Base-by-base conservation (phyloP, 1,140 invertebrate species). In the Streblospio benedicti region DNA sequence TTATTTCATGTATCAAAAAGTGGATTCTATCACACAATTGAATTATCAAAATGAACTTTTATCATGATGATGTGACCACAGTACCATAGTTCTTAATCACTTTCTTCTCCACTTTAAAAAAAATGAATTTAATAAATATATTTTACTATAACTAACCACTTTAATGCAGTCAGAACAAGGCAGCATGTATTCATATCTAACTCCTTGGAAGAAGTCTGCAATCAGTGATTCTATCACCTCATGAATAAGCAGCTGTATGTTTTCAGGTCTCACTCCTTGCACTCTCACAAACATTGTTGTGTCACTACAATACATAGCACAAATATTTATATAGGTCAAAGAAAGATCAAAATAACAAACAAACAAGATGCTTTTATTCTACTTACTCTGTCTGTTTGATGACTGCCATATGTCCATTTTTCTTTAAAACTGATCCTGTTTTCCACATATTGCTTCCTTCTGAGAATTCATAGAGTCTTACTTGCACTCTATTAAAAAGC, bases 401-500 rank as follows among this genome's bases (percentile, higher is more conserved):
- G 14, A 65, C 32, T 20, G 60, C 63, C 23, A n/a, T 16, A 31
- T 67, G 63, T 14, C 50, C 44, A 50, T 65, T 65, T 43, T 67
- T 65, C n/a, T 2, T 23, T 5, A 67, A 32, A 12, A 65, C 30
- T 6, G 60, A 65, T 1, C 65, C 65, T 31, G 59, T 55, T 53
- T 63, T 65, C 65, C 65, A 67, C n/a, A 67, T 60, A 5, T 43
- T 50, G n/a, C 18, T 27, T 2, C 18, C 53, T 31, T 67, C 65
- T 4, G 63, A 63, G 31, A 67, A 56, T 18, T 41, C 4, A 31
- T 4, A 6, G 14, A 33, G 32, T 32, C 28, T 23, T 16, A 74
- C 72, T 65, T 77, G 75, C 32, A 69, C 70, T 65, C 75, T 65
- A 62, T 77, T 77, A 60, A 77, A 77, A 2, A 77, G 61, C 35